Evolutionary conservation across 2,113 vertebrate species (phyloP).

Genomic region (Nibea albiflora): DNA sequence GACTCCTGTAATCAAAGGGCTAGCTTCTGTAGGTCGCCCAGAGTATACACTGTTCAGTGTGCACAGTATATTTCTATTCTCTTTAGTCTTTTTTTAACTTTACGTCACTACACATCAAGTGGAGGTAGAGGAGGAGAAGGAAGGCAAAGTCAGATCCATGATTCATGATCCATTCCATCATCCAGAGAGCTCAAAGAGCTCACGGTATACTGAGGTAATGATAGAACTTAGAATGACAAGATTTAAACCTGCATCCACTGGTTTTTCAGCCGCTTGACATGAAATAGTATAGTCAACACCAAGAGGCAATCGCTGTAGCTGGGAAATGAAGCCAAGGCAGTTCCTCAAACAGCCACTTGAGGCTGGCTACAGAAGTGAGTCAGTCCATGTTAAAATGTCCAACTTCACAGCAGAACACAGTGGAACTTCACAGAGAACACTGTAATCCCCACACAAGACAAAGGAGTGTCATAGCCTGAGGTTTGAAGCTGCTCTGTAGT

Average conservation of each 20-base stretch:
- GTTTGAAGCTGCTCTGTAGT: no score
- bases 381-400: no score
- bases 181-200: not conserved
- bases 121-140: not conserved
- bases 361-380: no score
- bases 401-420: no score
- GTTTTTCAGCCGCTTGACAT: not conserved
- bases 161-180: slow-evolving; percentile 8
- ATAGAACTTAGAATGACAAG: not conserved
- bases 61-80: not conserved
- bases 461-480: no score
- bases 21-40: slow-evolving; percentile 30
- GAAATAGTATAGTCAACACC: no score
- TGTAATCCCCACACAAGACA: no score
- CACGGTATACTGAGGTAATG: not conserved
- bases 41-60: not conserved
- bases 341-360: no score
- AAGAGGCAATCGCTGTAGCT: no score
- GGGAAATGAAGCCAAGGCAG: no score
- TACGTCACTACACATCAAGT: slow-evolving; percentile 13
- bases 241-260: not conserved
- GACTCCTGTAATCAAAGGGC: slow-evolving; percentile 38
- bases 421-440: no score
- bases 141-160: not conserved
- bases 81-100: not conserved